Evolutionary conservation across 2,888 invertebrate genomes (phyloP).

Genomic region (Alentia gelatinosa): DNA sequence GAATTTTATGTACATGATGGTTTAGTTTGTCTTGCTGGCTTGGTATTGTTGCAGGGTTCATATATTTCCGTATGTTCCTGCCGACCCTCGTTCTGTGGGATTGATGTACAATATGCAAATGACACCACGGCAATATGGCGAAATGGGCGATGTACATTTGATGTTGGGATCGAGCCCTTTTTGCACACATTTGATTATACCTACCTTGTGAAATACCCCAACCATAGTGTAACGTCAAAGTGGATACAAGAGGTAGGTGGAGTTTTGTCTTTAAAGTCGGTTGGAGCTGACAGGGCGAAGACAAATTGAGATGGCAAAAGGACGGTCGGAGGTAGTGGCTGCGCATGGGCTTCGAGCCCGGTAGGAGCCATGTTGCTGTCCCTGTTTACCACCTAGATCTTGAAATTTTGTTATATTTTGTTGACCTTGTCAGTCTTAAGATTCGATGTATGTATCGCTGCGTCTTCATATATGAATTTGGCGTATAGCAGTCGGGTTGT

Average conservation of each 20-base stretch:
- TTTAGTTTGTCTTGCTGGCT: background rate
- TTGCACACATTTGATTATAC: background rate
- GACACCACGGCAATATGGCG: constrained; percentile 50
- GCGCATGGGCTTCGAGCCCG: constrained; percentile 45
- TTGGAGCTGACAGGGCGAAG: background rate
- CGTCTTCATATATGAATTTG: background rate
- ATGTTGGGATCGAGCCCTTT: constrained; percentile 30
- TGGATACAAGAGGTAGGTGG: constrained; percentile 32
- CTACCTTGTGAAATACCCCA: background rate
- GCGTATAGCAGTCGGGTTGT: background rate
- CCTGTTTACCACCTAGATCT: constrained; percentile 30
- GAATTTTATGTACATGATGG: background rate
- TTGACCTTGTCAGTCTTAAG: background rate
- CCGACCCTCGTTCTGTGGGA: background rate
- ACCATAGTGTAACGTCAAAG: background rate
- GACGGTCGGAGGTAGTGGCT: constrained; percentile 21
- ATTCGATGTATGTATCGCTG: background rate
- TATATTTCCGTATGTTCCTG: background rate
- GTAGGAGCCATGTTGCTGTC: constrained; percentile 50
- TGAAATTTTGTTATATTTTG: constrained; percentile 19
- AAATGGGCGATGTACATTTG: constrained; percentile 27
- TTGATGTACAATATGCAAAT: constrained; percentile 47
- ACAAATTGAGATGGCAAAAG: background rate
- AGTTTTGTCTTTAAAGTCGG: background rate
- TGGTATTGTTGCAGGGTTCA: background rate